These are phyloP conservation scores for Ancistrus triradiatus DNA, from an alignment of 2,113 vertebrate genomes.

Conservation along the genomic window DNA sequence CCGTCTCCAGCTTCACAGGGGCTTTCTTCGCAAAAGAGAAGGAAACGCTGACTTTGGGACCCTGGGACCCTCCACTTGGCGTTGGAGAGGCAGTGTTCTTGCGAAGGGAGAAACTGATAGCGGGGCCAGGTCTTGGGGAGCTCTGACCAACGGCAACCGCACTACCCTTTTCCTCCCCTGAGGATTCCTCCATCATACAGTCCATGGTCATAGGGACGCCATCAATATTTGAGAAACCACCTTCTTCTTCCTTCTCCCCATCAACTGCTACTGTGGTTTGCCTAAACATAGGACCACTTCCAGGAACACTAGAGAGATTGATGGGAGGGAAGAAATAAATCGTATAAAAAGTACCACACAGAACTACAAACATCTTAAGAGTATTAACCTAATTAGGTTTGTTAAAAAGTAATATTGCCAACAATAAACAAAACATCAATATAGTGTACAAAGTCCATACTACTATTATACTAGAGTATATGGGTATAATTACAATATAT, in stretches of 20 bases:
- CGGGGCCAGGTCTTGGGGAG: conserved; percentile 56
- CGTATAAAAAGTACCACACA: too few relatives aligned
- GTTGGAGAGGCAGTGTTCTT: conserved; percentile 75
- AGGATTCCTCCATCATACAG: conserved; percentile 41
- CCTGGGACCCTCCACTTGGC: conserved; percentile 28
- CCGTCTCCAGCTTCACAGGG: conserved; percentile 90
- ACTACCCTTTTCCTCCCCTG: conserved; percentile 49
- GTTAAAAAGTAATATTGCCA: too few relatives aligned
- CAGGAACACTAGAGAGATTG: conserved; percentile 75
- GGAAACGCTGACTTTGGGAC: conserved; percentile 88
- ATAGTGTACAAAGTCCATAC: too few relatives aligned
- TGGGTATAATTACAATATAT: too few relatives aligned
- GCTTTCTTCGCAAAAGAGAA: conserved; percentile 98
- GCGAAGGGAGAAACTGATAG: conserved; percentile 76
- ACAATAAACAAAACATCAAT: too few relatives aligned
- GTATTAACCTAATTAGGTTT: too few relatives aligned
- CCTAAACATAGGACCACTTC: conserved; percentile 97
- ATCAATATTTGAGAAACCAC: conserved; percentile 57
- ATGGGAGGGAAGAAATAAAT: background rate
- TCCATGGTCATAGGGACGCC: conserved; percentile 49
- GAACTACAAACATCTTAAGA: too few relatives aligned
- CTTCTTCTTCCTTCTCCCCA: conserved; percentile 81
- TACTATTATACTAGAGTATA: too few relatives aligned
- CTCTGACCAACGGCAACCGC: conserved; percentile 35
- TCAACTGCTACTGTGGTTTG: conserved; percentile 91